Conservation (phyloP, 92 coral and sea anemone genomes). For the Paramuricea clavata region DNA sequence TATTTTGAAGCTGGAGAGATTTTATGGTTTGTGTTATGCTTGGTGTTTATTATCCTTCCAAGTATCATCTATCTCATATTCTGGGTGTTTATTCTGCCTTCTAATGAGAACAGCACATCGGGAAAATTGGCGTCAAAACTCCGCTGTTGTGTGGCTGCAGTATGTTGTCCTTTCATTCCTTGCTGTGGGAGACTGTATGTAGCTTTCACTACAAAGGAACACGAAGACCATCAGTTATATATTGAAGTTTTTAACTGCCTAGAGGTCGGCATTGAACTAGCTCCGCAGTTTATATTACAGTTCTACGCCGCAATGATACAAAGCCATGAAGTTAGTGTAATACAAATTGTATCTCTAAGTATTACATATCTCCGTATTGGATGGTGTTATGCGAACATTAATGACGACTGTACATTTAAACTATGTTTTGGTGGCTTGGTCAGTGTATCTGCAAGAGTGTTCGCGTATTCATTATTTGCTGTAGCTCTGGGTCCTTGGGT, state of each 20-base stretch:
- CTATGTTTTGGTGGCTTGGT: constrained; percentile 49
- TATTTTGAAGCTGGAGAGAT: constrained; percentile 35
- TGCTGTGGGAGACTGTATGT: constrained; percentile 34
- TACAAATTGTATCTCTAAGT: constrained; percentile 66
- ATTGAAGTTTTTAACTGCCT: constrained; percentile 44
- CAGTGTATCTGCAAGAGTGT: constrained; percentile 58
- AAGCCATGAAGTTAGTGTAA: constrained; percentile 41
- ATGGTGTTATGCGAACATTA: constrained; percentile 59
- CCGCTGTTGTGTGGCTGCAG: constrained; percentile 1
- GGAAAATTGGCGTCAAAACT: constrained; percentile 23
- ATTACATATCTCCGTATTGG: constrained; percentile 55
- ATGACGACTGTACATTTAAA: constrained; percentile 33
- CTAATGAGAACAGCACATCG: constrained; percentile 12
- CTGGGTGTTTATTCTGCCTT: constrained; percentile 38
- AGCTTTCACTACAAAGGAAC: constrained; percentile 19
- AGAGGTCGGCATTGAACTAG: constrained; percentile 60
- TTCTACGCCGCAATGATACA: constrained; percentile 63
- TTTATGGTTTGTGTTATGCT: constrained; percentile 25
- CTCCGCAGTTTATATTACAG: constrained; percentile 72
- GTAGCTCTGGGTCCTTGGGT: constrained; percentile 67
- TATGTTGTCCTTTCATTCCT: constrained; percentile 48
- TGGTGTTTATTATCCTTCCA: constrained; percentile 26
- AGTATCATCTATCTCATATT: constrained; percentile 22
- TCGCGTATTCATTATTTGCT: constrained; percentile 64
- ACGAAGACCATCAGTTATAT: constrained; percentile 44